Evolutionary conservation across 2,113 vertebrate species (phyloP).

Genomic region (Charina bottae): DNA sequence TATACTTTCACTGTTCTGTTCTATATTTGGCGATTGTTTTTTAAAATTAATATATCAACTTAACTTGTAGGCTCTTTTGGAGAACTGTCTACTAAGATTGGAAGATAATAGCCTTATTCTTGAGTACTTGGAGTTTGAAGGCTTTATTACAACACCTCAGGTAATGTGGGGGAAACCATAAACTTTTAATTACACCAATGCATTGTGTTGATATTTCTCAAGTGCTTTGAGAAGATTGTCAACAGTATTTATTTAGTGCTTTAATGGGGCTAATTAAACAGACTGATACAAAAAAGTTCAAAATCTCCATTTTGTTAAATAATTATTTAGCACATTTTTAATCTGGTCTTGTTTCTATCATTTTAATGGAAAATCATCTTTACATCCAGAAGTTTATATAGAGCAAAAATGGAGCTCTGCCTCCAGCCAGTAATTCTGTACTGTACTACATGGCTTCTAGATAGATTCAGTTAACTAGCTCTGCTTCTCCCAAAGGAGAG

Average conservation of each 20-base stretch:
- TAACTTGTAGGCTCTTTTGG: constrained; percentile 81
- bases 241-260: neutral
- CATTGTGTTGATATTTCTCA: neutral
- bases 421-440: neutral
- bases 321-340: neutral
- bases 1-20: neutral
- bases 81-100: constrained; percentile 81
- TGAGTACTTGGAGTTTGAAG: constrained; percentile 83
- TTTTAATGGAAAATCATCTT: neutral
- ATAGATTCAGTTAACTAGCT: neutral
- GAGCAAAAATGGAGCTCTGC: neutral
- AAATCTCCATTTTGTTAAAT: neutral
- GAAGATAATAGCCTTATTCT: constrained; percentile 81
- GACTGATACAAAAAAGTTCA: neutral
- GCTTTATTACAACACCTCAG: constrained; percentile 81
- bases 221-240: neutral
- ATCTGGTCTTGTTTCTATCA: neutral
- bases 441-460: neutral
- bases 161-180: constrained; percentile 67
- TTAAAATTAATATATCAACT: neutral
- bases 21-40: neutral
- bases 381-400: neutral
- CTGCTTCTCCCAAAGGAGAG: neutral
- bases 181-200: neutral
- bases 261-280: neutral